Evolutionary conservation across 2,797 vertebrate species (phyloP).

Genomic region (Sparus aurata): DNA sequence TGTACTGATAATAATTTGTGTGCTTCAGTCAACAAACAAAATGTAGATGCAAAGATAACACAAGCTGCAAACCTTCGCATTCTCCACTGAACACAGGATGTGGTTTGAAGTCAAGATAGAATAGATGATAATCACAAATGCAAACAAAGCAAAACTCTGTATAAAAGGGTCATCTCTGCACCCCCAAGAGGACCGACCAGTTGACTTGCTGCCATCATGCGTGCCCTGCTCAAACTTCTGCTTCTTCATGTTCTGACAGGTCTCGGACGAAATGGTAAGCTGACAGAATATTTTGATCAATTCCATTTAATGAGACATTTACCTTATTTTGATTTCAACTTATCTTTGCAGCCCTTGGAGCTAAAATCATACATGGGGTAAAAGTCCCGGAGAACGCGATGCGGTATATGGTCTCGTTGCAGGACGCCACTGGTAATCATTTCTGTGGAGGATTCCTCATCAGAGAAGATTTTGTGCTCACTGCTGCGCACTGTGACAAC

Average conservation of each 20-base stretch:
- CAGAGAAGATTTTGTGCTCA: conserved; percentile 71
- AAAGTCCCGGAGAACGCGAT: conserved; percentile 13
- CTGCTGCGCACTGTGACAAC: conserved; percentile 76
- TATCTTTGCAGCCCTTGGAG: conserved; percentile 40
- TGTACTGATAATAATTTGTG: too few relatives aligned
- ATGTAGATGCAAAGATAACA: not conserved
- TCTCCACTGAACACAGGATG: not conserved
- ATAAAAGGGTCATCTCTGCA: too few relatives aligned
- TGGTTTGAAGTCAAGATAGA: not conserved
- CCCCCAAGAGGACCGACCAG: too few relatives aligned
- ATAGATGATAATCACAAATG: not conserved
- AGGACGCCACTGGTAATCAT: conserved; percentile 1
- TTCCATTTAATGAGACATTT: not conserved
- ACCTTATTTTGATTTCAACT: not conserved
- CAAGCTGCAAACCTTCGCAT: not conserved
- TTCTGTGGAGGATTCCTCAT: conserved; percentile 78
- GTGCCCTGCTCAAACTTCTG: too few relatives aligned
- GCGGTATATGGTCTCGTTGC: conserved; percentile 80
- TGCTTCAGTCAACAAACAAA: too few relatives aligned
- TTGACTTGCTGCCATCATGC: too few relatives aligned
- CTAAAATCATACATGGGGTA: conserved; percentile 46
- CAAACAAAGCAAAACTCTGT: too few relatives aligned
- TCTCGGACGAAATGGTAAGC: too few relatives aligned
- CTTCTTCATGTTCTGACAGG: too few relatives aligned
- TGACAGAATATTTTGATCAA: too few relatives aligned